Base-by-base conservation (phyloP, 2,797 vertebrate species). In the Xyrichtys novacula region DNA sequence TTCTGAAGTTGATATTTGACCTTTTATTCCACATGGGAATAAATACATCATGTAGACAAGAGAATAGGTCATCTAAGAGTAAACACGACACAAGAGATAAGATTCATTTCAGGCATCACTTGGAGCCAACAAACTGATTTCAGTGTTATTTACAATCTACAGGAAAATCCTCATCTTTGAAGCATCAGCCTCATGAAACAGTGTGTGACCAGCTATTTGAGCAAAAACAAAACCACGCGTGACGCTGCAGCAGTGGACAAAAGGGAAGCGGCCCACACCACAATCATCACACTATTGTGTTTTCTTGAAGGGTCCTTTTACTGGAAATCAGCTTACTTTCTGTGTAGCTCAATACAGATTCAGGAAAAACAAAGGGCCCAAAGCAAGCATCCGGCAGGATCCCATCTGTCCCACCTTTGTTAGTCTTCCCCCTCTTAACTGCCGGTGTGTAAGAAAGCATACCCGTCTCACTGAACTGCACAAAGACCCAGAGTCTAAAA, bases 241-340 rank as follows among this genome's bases (percentile, higher is more conserved):
- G 20, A 38, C 42, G 12, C 19, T 28, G 60, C 47, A 40, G 0
- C 19, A 26, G 14, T 16, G 39, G 62, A 86, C 71, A 80, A 83
- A 58, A 63, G 83, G 42, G 61, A 75, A 65, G 74, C 61, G 66
- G 56, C 71, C 70, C 55, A 61, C 64, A 40, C 68, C 22, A 57
- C 74, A 89, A 89, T 91, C 80, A 88, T 71, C 16, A 16, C 15
- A 0, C 52, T 54, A 84, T 90, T 87, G 54, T 91, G 67, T 60
- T 68, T 70, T 39, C 71, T 59, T 53, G 28, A 50, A 23, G 52
- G 38, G 53, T 54, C 65, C 60, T 78, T 29, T 70, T 23, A 65
- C 56, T 54, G 44, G 44, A 87, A 92, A 93, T 89, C 84, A 89
- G 68, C 26, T 60, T 53, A 84, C 79, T 76, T 91, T 87, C 65